These are phyloP conservation scores for Parauchenoglanis ngamensis DNA, from an alignment of 2,797 vertebrate genomes.

Conservation along the genomic window DNA sequence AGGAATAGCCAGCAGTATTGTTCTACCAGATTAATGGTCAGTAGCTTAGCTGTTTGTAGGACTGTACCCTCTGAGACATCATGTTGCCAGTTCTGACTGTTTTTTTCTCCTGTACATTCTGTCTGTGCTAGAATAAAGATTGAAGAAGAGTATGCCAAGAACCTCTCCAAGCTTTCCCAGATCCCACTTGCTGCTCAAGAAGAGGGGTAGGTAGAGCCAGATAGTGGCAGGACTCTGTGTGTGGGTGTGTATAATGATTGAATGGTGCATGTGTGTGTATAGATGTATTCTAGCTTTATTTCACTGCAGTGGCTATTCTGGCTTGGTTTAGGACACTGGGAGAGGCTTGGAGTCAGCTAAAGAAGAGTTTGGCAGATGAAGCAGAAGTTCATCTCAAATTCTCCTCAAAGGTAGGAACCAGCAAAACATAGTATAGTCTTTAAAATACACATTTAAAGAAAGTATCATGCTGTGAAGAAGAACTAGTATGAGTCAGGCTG, in stretches of 20 bases:
- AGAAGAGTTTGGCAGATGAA: slow-evolving; percentile 94
- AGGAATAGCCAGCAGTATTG: background rate
- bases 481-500: background rate
- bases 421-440: background rate
- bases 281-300: slow-evolving; percentile 3
- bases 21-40: background rate
- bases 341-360: slow-evolving; percentile 93
- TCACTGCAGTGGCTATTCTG: slow-evolving; percentile 21
- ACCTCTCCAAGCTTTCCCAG: slow-evolving; percentile 95
- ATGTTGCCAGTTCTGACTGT: slow-evolving; percentile 17
- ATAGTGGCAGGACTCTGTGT: background rate
- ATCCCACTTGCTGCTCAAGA: slow-evolving; percentile 92
- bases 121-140: slow-evolving; percentile 90
- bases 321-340: slow-evolving; percentile 83
- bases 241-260: background rate
- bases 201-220: slow-evolving; percentile 83
- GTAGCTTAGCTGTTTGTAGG: background rate
- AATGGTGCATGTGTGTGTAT: background rate
- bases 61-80: background rate
- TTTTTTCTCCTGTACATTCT: slow-evolving; percentile 26
- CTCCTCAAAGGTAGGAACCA: slow-evolving; percentile 87
- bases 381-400: slow-evolving; percentile 98
- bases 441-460: background rate
- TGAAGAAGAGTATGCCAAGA: slow-evolving; percentile 98
- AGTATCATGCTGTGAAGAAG: background rate